A percentile compares a stretch with the other conserved stretches of the same genome.
Conservation (phyloP, 2,113 vertebrate species). For the Chamaetylas fuelleborni region DNA sequence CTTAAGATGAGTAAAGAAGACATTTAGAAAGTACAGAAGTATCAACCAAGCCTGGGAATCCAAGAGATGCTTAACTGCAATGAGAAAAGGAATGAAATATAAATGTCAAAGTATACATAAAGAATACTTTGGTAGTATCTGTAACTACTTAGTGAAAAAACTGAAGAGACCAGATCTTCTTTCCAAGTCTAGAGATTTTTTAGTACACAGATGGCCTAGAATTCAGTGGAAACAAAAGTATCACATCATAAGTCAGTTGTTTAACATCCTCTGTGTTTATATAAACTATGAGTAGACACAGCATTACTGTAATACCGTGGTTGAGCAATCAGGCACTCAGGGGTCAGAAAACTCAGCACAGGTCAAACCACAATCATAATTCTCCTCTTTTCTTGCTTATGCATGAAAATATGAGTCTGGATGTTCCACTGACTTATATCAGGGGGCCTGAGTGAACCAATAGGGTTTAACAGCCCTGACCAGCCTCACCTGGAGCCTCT, state of each 20-base stretch:
- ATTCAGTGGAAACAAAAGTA: constrained; percentile 46
- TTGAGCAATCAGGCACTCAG: constrained; percentile 53
- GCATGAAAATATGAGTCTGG: neutral
- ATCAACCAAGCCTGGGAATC: neutral
- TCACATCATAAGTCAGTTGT: constrained; percentile 55
- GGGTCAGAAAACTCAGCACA: constrained; percentile 17
- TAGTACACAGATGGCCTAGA: constrained; percentile 39
- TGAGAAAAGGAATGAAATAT: neutral
- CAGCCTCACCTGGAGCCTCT: neutral
- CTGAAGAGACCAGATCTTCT: neutral
- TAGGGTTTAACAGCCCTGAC: neutral
- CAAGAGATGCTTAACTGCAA: constrained; percentile 1
- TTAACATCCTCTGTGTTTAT: constrained; percentile 46
- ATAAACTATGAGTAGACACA: constrained; percentile 41
- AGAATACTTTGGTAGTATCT: constrained; percentile 5
- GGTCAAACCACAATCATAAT: constrained; percentile 41
- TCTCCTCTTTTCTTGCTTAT: constrained; percentile 15
- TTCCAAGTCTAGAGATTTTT: constrained; percentile 27
- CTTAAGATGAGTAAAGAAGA: neutral
- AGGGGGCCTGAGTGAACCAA: neutral
- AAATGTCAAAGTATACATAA: neutral
- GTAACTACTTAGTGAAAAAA: constrained; percentile 13
- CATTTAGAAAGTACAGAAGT: neutral
- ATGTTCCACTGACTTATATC: neutral
- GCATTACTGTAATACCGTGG: constrained; percentile 10